Conservation (phyloP, 2,113 vertebrate species). For the Panurus biarmicus region DNA sequence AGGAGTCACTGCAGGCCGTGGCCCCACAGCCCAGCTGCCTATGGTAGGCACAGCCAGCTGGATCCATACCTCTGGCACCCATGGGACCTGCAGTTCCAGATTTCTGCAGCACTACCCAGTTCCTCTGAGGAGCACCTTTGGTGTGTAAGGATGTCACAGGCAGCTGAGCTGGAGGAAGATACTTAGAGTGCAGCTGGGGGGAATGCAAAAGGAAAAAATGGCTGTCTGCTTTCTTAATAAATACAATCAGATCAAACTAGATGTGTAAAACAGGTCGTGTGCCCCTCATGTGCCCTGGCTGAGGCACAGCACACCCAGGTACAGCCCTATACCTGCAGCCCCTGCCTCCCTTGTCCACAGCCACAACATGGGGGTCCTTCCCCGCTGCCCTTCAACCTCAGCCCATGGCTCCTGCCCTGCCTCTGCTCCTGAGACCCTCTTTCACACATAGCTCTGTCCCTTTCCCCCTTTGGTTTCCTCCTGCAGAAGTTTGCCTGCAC, state of each 20-base stretch:
- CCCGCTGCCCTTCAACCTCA: background rate
- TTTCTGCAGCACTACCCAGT: fast-evolving
- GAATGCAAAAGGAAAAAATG: background rate
- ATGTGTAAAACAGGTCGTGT: background rate
- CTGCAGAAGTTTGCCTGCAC: background rate
- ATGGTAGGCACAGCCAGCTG: background rate
- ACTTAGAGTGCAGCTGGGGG: background rate
- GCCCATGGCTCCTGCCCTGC: background rate
- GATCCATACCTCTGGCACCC: background rate
- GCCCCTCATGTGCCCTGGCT: background rate
- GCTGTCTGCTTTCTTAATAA: background rate
- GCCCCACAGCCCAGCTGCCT: background rate
- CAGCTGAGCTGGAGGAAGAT: background rate
- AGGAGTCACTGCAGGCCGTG: background rate
- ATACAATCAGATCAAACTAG: background rate
- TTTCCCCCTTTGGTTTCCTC: background rate
- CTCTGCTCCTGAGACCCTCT: background rate
- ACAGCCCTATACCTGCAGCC: background rate
- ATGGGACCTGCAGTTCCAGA: background rate
- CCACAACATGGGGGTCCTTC: background rate
- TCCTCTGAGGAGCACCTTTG: background rate
- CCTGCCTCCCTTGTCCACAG: background rate
- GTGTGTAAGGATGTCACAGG: no score
- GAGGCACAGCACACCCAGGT: background rate
- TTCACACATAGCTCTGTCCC: background rate